A percentile compares a stretch with the other conserved stretches of the same genome.
phyloP scores from a whole-genome alignment of 2,888 invertebrate genomes.

The Nomada fabriciana region DNA sequence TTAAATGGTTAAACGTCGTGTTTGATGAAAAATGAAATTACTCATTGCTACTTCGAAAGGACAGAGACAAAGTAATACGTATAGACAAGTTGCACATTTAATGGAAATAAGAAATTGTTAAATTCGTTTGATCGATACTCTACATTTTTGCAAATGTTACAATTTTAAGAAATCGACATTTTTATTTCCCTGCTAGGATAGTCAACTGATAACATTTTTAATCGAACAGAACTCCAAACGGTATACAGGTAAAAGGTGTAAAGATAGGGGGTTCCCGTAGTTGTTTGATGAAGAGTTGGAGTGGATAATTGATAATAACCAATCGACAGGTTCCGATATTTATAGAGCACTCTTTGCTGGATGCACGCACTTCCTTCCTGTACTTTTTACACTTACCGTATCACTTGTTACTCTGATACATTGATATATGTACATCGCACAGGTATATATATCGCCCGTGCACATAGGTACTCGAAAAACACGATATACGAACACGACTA shows the following conservation, averaged over 20 bases:
- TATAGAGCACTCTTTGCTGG: conserved; percentile 49
- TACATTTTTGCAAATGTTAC: background rate
- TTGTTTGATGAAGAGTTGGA: conserved; percentile 50
- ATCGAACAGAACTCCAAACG: conserved; percentile 13
- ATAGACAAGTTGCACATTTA: too few relatives aligned
- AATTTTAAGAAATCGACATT: background rate
- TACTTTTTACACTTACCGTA: conserved; percentile 41
- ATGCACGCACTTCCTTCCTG: conserved; percentile 49
- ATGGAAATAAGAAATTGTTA: too few relatives aligned
- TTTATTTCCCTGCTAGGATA: background rate
- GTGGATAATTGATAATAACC: conserved; percentile 60
- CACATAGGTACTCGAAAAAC: background rate
- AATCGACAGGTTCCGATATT: conserved; percentile 55
- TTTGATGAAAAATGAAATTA: background rate
- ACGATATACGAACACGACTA: background rate
- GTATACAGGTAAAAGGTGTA: conserved; percentile 43
- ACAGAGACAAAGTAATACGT: background rate
- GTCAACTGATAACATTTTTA: conserved; percentile 35
- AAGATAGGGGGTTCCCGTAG: conserved; percentile 34
- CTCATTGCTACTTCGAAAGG: too few relatives aligned
- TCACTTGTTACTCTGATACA: conserved; percentile 16
- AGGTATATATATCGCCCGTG: background rate
- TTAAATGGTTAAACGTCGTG: background rate
- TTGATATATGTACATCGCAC: background rate
- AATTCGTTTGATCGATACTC: background rate